A percentile compares a stretch with the other conserved stretches of the same genome.
Evolutionary conservation across 2,797 vertebrate genomes (phyloP).

Genomic region (Acipenser ruthenus): DNA sequence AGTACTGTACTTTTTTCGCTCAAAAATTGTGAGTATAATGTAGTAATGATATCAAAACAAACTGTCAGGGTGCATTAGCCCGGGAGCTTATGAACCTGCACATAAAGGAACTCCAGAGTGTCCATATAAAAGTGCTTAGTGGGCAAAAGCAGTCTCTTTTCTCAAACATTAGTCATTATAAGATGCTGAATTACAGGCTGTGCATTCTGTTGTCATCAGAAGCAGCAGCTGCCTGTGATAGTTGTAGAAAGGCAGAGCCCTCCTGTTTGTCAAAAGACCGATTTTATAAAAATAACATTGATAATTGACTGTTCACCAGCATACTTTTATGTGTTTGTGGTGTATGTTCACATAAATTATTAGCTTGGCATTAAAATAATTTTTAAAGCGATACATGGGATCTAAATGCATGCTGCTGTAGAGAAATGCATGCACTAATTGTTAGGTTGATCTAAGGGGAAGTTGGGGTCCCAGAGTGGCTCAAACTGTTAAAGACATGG

Average conservation of each 20-base stretch:
- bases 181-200: slow-evolving; percentile 43
- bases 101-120: slow-evolving; percentile 81
- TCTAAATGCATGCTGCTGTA: too few species aligned
- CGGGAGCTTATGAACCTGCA: slow-evolving; percentile 85
- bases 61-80: slow-evolving; percentile 98
- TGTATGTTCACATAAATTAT: too few species aligned
- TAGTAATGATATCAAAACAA: slow-evolving; percentile 99
- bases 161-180: slow-evolving; percentile 78
- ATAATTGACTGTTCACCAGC: too few species aligned
- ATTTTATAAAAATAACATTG: slow-evolving; percentile 33
- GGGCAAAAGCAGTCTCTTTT: slow-evolving; percentile 85
- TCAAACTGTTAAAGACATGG: too few species aligned
- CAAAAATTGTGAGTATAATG: slow-evolving; percentile 99
- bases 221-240: slow-evolving; percentile 46
- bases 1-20: slow-evolving; percentile 99
- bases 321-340: too few species aligned
- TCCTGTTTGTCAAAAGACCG: slow-evolving; percentile 63
- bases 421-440: too few species aligned
- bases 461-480: too few species aligned
- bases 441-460: too few species aligned
- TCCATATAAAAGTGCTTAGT: slow-evolving; percentile 89
- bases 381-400: too few species aligned
- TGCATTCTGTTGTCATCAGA: slow-evolving; percentile 23
- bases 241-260: slow-evolving; percentile 63
- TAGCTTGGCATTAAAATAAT: too few species aligned